phyloP scores from a whole-genome alignment of 2,797 vertebrate genomes.

The Rhinogobio ventralis region DNA sequence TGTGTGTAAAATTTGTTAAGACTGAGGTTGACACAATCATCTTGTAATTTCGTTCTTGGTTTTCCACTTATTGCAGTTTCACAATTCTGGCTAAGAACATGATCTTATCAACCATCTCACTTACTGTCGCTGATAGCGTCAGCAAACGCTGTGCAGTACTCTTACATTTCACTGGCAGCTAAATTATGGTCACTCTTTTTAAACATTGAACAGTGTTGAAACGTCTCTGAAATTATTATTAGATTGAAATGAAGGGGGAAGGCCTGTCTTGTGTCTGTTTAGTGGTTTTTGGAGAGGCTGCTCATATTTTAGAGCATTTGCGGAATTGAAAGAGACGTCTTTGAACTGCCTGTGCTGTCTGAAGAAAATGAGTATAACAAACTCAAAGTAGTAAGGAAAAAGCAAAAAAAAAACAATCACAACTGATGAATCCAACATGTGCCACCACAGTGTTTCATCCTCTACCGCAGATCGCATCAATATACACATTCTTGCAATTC shows the following conservation, averaged over 20 bases:
- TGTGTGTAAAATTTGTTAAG: slow-evolving; percentile 9
- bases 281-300: slow-evolving; percentile 25
- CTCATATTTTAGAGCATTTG: slow-evolving; percentile 16
- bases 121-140: slow-evolving; percentile 40
- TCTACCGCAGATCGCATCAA: background rate
- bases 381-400: slow-evolving; percentile 30
- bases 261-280: slow-evolving; percentile 29
- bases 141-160: slow-evolving; percentile 9
- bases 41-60: slow-evolving; percentile 17
- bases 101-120: slow-evolving; percentile 41
- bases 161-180: slow-evolving; percentile 26
- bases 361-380: slow-evolving; percentile 50
- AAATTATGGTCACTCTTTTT: slow-evolving; percentile 46
- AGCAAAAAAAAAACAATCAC: background rate
- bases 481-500: slow-evolving; percentile 28
- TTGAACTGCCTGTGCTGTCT: slow-evolving; percentile 47
- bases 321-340: slow-evolving; percentile 33
- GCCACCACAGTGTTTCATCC: background rate
- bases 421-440: slow-evolving; percentile 26
- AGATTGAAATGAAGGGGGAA: slow-evolving; percentile 43
- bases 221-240: slow-evolving; percentile 25
- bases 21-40: slow-evolving; percentile 11
- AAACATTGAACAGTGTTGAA: slow-evolving; percentile 10
- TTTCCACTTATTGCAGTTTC: slow-evolving; percentile 33
- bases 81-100: slow-evolving; percentile 39